Evolutionary conservation across 2,113 vertebrate genomes (phyloP).

Genomic region (Nycticebus coucang): DNA sequence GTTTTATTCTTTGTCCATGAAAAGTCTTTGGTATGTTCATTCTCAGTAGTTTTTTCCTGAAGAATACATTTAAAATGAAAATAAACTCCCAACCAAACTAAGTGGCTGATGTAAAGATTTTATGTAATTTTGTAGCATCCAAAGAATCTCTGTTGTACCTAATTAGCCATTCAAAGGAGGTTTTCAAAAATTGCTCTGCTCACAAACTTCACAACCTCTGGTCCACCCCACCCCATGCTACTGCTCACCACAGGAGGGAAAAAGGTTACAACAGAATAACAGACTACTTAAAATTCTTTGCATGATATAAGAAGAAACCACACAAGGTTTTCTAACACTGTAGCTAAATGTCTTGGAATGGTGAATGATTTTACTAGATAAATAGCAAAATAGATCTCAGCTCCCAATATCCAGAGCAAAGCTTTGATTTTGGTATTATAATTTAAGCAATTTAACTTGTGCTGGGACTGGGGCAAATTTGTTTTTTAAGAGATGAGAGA

Average conservation of each 20-base stretch:
- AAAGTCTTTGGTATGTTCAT: neutral
- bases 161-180: slow-evolving; percentile 28
- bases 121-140: neutral
- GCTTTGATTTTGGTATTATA: slow-evolving; percentile 29
- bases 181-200: neutral
- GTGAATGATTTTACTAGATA: neutral
- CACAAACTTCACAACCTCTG: neutral
- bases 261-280: neutral
- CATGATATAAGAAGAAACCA: neutral
- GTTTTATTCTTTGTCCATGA: neutral
- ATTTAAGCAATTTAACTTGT: slow-evolving; percentile 47
- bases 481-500: neutral
- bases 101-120: neutral
- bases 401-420: neutral
- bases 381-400: neutral
- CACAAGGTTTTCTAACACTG: neutral
- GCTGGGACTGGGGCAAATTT: neutral
- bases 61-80: neutral
- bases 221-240: neutral
- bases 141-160: neutral
- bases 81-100: neutral
- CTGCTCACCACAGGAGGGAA: neutral
- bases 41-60: neutral
- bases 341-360: slow-evolving; percentile 40
- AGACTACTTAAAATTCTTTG: neutral